Evolutionary conservation across 23 tunicate species (phyloP).

Genomic region (Diplosoma virens): DNA sequence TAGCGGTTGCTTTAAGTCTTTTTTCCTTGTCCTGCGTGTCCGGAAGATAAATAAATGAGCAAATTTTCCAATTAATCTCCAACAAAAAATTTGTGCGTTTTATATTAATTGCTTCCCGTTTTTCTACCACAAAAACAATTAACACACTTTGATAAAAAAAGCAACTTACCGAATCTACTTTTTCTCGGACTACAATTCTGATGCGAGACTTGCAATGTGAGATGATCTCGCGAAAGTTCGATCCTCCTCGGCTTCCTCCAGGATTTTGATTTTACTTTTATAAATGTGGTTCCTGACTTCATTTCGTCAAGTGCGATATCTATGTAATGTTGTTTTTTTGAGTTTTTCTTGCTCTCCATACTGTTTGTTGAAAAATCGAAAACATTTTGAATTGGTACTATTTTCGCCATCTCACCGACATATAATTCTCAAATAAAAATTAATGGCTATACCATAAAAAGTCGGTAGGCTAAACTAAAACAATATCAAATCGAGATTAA

Average conservation of each 20-base stretch:
- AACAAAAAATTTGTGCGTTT: not conserved
- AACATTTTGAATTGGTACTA: too few species aligned
- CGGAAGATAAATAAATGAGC: too few species aligned
- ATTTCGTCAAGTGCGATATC: conserved; percentile 58
- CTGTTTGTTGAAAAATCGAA: too few species aligned
- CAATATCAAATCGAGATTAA: too few species aligned
- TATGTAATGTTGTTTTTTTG: not conserved
- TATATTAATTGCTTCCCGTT: not conserved
- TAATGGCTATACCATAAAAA: too few species aligned
- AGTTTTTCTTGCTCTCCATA: not conserved
- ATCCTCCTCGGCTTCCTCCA: conserved; percentile 42
- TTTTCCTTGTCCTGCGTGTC: too few species aligned
- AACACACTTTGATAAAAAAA: not conserved
- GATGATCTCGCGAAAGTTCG: conserved; percentile 56
- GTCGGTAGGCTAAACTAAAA: too few species aligned
- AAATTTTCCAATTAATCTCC: too few species aligned
- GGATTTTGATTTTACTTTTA: conserved; percentile 32
- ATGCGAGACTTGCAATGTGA: conserved; percentile 18
- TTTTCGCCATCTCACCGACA: too few species aligned
- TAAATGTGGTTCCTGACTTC: conserved; percentile 44
- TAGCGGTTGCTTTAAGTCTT: too few species aligned
- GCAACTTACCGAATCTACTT: conserved; percentile 8
- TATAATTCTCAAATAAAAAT: too few species aligned
- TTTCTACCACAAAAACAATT: too few species aligned
- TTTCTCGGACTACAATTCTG: conserved; percentile 26